These are phyloP conservation scores for Eulithis testata DNA, from an alignment of 2,888 invertebrate species.

Conservation along the genomic window DNA sequence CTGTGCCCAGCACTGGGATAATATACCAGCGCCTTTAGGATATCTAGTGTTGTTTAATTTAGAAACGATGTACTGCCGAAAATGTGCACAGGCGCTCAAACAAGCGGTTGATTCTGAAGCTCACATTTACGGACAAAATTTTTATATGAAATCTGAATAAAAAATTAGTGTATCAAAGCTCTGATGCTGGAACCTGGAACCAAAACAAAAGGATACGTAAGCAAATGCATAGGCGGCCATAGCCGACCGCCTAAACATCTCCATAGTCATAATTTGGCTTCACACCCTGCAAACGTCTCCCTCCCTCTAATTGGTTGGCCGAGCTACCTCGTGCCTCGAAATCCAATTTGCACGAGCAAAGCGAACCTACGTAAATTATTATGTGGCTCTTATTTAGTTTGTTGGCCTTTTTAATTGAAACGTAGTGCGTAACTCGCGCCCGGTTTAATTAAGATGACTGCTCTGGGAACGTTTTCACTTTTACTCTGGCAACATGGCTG, in stretches of 20 bases:
- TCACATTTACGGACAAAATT: too few species aligned
- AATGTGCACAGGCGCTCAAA: too few species aligned
- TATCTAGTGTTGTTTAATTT: too few species aligned
- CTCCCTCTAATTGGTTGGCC: constrained; percentile 73
- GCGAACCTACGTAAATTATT: constrained; percentile 70
- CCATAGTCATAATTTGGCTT: constrained; percentile 42
- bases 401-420: constrained; percentile 76
- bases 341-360: constrained; percentile 74
- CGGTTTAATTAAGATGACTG: constrained; percentile 58
- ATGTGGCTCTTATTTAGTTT: constrained; percentile 72
- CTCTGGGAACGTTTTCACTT: constrained; percentile 49
- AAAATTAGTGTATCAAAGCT: too few species aligned
- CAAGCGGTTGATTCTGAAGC: too few species aligned
- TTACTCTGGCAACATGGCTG: not conserved
- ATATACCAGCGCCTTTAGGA: too few species aligned
- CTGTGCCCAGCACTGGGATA: too few species aligned
- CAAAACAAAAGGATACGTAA: not conserved
- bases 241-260: constrained; percentile 17
- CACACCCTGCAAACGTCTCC: constrained; percentile 48
- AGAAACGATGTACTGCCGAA: too few species aligned
- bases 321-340: constrained; percentile 68
- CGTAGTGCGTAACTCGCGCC: constrained; percentile 68
- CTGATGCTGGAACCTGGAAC: not conserved
- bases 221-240: constrained; percentile 11
- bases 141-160: too few species aligned